phyloP scores from a whole-genome alignment of 1,140 invertebrate genomes.

The Drosophila tani region DNA sequence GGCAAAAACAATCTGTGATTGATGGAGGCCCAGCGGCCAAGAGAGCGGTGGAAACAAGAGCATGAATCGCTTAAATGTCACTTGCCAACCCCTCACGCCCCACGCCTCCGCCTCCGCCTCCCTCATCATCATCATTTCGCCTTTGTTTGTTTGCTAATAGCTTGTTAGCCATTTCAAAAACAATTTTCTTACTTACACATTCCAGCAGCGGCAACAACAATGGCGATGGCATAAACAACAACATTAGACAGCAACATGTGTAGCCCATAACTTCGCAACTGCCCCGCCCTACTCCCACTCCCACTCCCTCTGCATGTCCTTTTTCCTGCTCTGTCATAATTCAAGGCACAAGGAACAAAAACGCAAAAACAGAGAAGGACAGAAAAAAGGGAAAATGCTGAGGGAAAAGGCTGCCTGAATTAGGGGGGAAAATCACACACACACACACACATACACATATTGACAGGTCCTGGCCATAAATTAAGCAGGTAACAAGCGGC shows the following conservation, averaged over 20 bases:
- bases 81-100: slow-evolving; percentile 21
- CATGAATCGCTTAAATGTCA: slow-evolving; percentile 62
- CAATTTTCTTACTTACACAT: slow-evolving; percentile 71
- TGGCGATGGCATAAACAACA: slow-evolving; percentile 34
- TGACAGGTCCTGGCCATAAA: slow-evolving; percentile 73
- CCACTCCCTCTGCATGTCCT: slow-evolving; percentile 17
- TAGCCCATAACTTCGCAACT: slow-evolving; percentile 58
- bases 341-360: slow-evolving; percentile 37
- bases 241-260: slow-evolving; percentile 70
- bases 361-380: slow-evolving; percentile 8
- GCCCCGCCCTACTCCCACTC: background rate
- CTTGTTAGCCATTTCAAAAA: slow-evolving; percentile 82
- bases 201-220: slow-evolving; percentile 42
- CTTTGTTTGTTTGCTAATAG: slow-evolving; percentile 81
- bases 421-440: background rate
- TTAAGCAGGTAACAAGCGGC: slow-evolving; percentile 64
- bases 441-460: slow-evolving; percentile 41
- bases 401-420: background rate
- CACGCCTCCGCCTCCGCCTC: slow-evolving; percentile 1
- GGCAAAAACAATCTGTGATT: slow-evolving; percentile 46
- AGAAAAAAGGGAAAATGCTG: slow-evolving; percentile 26
- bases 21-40: slow-evolving; percentile 27
- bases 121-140: slow-evolving; percentile 49
- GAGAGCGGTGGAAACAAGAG: slow-evolving; percentile 4
- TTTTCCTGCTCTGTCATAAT: slow-evolving; percentile 61